These are phyloP conservation scores for Drosophila oshimai DNA, from an alignment of 1,140 invertebrate species.

Conservation along the genomic window DNA sequence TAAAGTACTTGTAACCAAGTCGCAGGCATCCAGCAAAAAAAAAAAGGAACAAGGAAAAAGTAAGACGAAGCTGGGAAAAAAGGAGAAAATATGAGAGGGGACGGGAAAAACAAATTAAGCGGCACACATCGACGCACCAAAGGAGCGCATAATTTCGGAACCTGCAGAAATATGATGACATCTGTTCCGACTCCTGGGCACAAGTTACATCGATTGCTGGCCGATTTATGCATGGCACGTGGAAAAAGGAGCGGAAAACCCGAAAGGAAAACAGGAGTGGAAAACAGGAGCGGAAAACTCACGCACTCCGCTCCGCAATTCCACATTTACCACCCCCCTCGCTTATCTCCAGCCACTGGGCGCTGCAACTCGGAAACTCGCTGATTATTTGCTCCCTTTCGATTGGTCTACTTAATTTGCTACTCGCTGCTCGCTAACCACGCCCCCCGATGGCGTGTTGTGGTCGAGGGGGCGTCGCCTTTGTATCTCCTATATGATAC, in stretches of 20 bases:
- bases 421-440: conserved; percentile 54
- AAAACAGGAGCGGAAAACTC: conserved; percentile 34
- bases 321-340: conserved; percentile 29
- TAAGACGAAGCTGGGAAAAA: background rate
- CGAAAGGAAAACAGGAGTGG: background rate
- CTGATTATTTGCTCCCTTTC: conserved; percentile 2
- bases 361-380: conserved; percentile 42
- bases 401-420: conserved; percentile 42
- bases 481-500: conserved; percentile 9
- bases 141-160: conserved; percentile 45
- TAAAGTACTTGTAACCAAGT: conserved; percentile 83
- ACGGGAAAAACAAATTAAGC: conserved; percentile 70
- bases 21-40: conserved; percentile 35
- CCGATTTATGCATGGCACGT: conserved; percentile 77
- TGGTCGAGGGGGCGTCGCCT: conserved; percentile 36
- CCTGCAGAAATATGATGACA: conserved; percentile 52
- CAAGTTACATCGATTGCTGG: conserved; percentile 78
- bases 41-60: conserved; percentile 10
- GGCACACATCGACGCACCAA: conserved; percentile 46
- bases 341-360: conserved; percentile 72
- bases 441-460: conserved; percentile 21
- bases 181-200: conserved; percentile 58
- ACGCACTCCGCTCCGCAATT: conserved; percentile 34
- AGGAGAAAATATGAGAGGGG: background rate
- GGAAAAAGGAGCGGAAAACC: conserved; percentile 40